Evolutionary conservation across 1,140 invertebrate genomes (phyloP), one percentile per base, ranked within the genome.

Genomic region (Macrobrachium nipponense): DNA sequence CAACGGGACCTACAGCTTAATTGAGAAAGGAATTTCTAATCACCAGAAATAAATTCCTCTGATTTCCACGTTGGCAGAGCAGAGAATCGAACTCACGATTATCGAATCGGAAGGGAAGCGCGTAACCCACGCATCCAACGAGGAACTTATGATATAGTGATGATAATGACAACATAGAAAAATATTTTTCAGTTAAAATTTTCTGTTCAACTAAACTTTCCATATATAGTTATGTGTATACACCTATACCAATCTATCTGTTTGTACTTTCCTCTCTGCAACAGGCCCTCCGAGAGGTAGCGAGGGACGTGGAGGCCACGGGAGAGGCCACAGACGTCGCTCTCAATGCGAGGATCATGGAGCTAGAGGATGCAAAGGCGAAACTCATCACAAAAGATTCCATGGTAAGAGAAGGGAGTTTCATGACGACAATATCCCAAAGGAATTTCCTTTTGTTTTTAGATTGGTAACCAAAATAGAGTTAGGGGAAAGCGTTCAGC

Each of bases 281-380:
- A 4, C 64, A 86, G 83, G 83, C 83, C 10, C 77, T 86, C 66
- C 64, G 62, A 23, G 83, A 80, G 23, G 77, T 86, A 27, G 83
- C 83, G 2, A 51, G 83, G 27, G 83, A 86, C 64, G 64, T 66
- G 2, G 77, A 86, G 43, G 83, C 23, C 15, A 18, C 77, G 3
- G 83, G 44, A 5, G 83, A 86, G 70, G 77, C 66, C 10, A 61
- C 78, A 0, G 83, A 86, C 68, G 77, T 86, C 11, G 83, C 83
- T 8, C 60, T 80, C 58, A 86, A 86, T 78, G 80, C 77, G 12
- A 77, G 83, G 18, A 62, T 86, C 14, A 36, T 15, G 8, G 76
- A 86, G n/a, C 66, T 86, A 59, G 62, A 86, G 43, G 83, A 86
- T 7, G 83, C 83, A n/a, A 86, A 86, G 59, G 60, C 68, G n/a